Conservation (phyloP, 92 coral and sea anemone species). For the Porites evermanni region DNA sequence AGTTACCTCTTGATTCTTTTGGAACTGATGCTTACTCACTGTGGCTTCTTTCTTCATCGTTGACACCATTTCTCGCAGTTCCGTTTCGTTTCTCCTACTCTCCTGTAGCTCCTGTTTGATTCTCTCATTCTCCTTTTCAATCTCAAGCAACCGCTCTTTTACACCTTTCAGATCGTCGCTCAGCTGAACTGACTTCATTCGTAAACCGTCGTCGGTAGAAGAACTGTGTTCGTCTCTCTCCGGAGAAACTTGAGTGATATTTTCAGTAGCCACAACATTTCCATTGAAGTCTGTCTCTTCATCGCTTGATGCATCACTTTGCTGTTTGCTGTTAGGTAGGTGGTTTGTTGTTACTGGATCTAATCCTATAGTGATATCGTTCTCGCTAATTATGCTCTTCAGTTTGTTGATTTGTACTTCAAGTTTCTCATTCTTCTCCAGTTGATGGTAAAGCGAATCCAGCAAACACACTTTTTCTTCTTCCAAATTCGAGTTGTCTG, state of each 20-base stretch:
- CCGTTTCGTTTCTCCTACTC: conserved; percentile 72
- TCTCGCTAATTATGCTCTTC: conserved; percentile 20
- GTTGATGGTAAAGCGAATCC: conserved; percentile 87
- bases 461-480: conserved; percentile 88
- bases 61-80: conserved; percentile 56
- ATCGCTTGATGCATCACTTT: background rate
- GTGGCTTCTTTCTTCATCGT: conserved; percentile 77
- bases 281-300: conserved; percentile 15
- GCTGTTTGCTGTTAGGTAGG: background rate
- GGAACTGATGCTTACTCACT: conserved; percentile 67
- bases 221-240: background rate
- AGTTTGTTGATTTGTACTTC: conserved; percentile 84
- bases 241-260: background rate
- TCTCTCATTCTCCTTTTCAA: conserved; percentile 81
- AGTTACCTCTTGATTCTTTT: conserved; percentile 72
- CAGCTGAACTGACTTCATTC: background rate
- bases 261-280: conserved; percentile 1
- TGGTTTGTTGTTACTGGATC: conserved; percentile 23
- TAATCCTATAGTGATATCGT: conserved; percentile 21
- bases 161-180: conserved; percentile 54
- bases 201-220: background rate
- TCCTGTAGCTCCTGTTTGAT: conserved; percentile 73
- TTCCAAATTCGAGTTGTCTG: conserved; percentile 79
- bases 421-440: conserved; percentile 92
- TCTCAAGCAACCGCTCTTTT: conserved; percentile 59